Conservation (phyloP, 2,797 vertebrate genomes). For the Eupleurogrammus muticus region DNA sequence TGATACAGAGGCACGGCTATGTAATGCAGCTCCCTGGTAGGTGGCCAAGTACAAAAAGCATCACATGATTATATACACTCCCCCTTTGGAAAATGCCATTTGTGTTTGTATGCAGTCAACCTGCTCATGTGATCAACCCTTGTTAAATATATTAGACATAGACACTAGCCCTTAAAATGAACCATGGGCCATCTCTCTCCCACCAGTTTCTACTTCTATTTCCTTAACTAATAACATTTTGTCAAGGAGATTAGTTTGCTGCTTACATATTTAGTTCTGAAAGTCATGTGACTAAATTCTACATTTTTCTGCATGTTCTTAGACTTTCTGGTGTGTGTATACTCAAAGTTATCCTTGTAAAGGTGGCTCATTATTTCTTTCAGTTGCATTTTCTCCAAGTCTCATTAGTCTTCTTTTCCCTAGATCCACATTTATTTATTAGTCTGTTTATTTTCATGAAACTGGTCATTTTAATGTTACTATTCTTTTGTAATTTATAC, state of each 20-base stretch:
- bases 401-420: not conserved
- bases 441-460: not conserved
- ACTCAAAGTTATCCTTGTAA: not conserved
- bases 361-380: not conserved
- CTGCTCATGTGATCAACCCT: slow-evolving; percentile 46
- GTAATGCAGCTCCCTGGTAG: slow-evolving; percentile 60
- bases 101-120: slow-evolving; percentile 45
- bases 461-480: not conserved
- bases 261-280: slow-evolving; percentile 38
- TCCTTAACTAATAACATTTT: slow-evolving; percentile 16
- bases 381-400: not conserved
- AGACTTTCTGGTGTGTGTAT: slow-evolving; percentile 11
- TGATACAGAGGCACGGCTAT: slow-evolving; percentile 39
- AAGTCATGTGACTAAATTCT: slow-evolving; percentile 51
- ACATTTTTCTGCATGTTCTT: not conserved
- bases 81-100: slow-evolving; percentile 48
- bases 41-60: slow-evolving; percentile 58
- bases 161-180: not conserved
- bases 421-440: not conserved
- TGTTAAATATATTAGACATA: slow-evolving; percentile 37
- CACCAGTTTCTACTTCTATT: not conserved
- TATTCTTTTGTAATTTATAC: not conserved
- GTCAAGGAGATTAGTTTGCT: slow-evolving; percentile 25
- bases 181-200: not conserved
- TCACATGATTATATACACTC: slow-evolving; percentile 54